A percentile compares a stretch with the other conserved stretches of the same genome.
These are phyloP conservation scores for Mesembrinibis cayennensis DNA, from an alignment of 2,113 vertebrate genomes.

Conservation along the genomic window DNA sequence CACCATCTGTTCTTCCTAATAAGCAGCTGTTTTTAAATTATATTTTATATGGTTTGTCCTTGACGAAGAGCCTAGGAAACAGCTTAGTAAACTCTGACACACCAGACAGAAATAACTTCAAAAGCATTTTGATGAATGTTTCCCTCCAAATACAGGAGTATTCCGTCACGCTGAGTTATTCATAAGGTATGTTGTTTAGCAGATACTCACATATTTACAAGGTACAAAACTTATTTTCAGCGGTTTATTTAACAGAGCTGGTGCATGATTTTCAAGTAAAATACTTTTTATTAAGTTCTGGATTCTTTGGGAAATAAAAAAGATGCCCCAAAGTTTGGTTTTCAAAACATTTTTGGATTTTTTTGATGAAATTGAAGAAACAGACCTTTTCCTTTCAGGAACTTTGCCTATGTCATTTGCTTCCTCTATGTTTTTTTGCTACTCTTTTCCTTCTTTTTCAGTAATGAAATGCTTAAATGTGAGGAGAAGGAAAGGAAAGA, in stretches of 20 bases:
- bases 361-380: not conserved
- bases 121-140: not conserved
- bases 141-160: not conserved
- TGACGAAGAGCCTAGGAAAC: not conserved
- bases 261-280: not conserved
- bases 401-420: not conserved
- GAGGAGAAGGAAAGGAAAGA: not conserved
- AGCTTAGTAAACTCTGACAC: slow-evolving; percentile 3
- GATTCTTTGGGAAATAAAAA: not conserved
- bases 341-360: not conserved
- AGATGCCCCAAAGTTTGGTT: not conserved
- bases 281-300: not conserved
- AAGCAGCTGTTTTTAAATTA: slow-evolving; percentile 29
- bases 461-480: not conserved
- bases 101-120: slow-evolving; percentile 25
- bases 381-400: not conserved
- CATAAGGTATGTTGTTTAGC: not conserved
- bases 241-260: not conserved
- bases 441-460: not conserved
- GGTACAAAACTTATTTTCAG: not conserved
- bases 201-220: not conserved
- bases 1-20: slow-evolving; percentile 45
- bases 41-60: slow-evolving; percentile 11
- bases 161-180: not conserved
- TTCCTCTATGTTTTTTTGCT: not conserved